phyloP scores from a whole-genome alignment of 2,888 invertebrate genomes.

The Drosophila recens region DNA sequence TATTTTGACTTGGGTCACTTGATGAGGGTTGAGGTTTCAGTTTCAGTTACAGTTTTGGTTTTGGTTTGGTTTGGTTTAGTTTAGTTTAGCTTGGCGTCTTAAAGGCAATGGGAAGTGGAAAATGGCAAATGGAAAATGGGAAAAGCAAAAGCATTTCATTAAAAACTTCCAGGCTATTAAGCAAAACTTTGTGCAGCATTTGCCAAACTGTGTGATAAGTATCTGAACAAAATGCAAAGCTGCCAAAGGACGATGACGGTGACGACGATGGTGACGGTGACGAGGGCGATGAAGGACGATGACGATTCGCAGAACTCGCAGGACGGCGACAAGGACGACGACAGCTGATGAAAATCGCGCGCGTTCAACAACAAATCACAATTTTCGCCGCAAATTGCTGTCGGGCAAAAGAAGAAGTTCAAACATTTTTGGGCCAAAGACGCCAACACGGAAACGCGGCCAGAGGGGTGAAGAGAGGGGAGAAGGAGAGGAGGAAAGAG shows the following conservation, averaged over 20 bases:
- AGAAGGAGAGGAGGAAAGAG: too few species aligned
- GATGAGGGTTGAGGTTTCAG: conserved; percentile 62
- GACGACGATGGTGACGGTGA: conserved; percentile 9
- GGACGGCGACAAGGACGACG: conserved; percentile 40
- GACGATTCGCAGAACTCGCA: conserved; percentile 38
- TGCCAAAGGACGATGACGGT: conserved; percentile 70
- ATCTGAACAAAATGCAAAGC: conserved; percentile 80
- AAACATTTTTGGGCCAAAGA: conserved; percentile 63
- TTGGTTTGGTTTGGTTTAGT: conserved; percentile 20
- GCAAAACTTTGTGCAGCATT: conserved; percentile 82
- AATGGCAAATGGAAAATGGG: conserved; percentile 17
- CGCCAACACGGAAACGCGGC: conserved; percentile 36
- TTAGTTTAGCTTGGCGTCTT: conserved; percentile 35
- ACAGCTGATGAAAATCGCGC: conserved; percentile 80
- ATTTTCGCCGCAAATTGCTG: conserved; percentile 81
- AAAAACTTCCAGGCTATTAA: conserved; percentile 81
- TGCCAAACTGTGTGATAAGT: conserved; percentile 81
- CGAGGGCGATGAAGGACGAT: conserved; percentile 12
- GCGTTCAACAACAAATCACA: conserved; percentile 77
- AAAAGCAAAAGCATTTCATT: conserved; percentile 66
- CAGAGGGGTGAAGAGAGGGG: not conserved
- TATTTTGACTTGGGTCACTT: conserved; percentile 44
- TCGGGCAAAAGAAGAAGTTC: conserved; percentile 74
- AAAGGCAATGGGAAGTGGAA: conserved; percentile 18
- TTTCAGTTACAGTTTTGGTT: conserved; percentile 11